Evolutionary conservation across 1,140 invertebrate species (phyloP).

Genomic region (Drosophila hydei): DNA sequence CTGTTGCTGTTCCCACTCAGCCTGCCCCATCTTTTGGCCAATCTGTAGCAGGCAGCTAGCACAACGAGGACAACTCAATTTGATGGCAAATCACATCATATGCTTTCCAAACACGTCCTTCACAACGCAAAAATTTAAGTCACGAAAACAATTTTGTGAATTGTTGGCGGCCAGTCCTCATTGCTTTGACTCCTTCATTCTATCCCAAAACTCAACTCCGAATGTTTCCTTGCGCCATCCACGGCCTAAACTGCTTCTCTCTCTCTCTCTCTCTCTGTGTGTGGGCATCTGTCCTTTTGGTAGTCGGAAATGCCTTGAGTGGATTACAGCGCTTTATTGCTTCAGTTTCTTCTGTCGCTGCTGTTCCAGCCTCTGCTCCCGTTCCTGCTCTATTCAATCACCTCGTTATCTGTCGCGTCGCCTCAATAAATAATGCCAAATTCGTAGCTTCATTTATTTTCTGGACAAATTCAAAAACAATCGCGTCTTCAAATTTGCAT

Average conservation of each 20-base stretch:
- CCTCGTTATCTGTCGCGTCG: conserved; percentile 46
- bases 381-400: conserved; percentile 25
- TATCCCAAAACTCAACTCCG: not conserved
- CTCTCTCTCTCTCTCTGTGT: not conserved
- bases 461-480: conserved; percentile 38
- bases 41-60: conserved; percentile 28
- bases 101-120: conserved; percentile 83
- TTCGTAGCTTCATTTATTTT: conserved; percentile 45
- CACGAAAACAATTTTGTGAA: conserved; percentile 84
- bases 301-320: conserved; percentile 60
- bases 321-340: conserved; percentile 76
- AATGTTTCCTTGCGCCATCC: not conserved
- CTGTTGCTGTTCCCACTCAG: too few relatives aligned
- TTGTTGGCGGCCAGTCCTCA: conserved; percentile 70
- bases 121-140: conserved; percentile 82
- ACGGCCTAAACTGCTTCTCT: conserved; percentile 16
- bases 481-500: conserved; percentile 46
- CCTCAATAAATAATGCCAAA: conserved; percentile 50
- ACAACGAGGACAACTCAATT: conserved; percentile 72
- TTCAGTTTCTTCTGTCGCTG: conserved; percentile 6
- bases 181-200: conserved; percentile 11
- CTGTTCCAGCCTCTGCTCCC: not conserved
- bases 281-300: conserved; percentile 38
- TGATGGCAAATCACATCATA: conserved; percentile 83
- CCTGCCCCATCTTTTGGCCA: not conserved